A percentile compares a stretch with the other conserved stretches of the same genome.
Conservation (phyloP, 1,140 invertebrate species). For the Conus ventricosus region DNA sequence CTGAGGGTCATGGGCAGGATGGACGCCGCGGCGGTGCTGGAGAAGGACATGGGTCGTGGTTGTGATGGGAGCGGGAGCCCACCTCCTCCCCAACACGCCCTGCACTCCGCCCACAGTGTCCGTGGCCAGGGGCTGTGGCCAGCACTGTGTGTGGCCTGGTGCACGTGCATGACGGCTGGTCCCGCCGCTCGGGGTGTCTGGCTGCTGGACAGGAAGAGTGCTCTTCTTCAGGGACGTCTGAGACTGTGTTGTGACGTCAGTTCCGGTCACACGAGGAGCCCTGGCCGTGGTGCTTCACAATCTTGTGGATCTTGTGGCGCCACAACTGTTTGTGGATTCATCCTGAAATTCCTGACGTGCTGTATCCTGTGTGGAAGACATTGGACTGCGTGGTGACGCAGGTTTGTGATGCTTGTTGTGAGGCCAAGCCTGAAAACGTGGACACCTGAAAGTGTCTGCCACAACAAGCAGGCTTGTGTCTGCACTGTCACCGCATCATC, state of each 20-base stretch:
- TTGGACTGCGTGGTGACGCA: background rate
- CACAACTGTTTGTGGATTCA: too few relatives aligned
- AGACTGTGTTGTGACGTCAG: background rate
- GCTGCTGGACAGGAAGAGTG: too few relatives aligned
- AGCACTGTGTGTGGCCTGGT: too few relatives aligned
- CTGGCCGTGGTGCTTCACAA: background rate
- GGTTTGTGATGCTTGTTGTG: too few relatives aligned
- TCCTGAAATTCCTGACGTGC: too few relatives aligned
- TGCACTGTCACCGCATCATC: background rate
- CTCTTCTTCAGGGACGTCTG: too few relatives aligned
- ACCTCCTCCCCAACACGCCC: background rate
- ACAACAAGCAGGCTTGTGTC: background rate
- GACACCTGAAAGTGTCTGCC: too few relatives aligned
- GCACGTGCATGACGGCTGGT: too few relatives aligned
- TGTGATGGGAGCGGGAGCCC: slow-evolving; percentile 55
- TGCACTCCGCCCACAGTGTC: background rate
- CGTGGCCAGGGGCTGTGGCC: background rate
- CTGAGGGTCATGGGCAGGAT: slow-evolving; percentile 93
- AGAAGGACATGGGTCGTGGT: slow-evolving; percentile 83
- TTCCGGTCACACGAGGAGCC: background rate
- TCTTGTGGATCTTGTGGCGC: background rate
- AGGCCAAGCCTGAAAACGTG: too few relatives aligned
- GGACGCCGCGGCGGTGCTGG: slow-evolving; percentile 91
- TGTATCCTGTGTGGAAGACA: too few relatives aligned
- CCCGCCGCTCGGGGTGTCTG: too few relatives aligned